A percentile compares a stretch with the other conserved stretches of the same genome.
Conservation (phyloP, 2,113 vertebrate genomes). For the Catharus bicknelli region DNA sequence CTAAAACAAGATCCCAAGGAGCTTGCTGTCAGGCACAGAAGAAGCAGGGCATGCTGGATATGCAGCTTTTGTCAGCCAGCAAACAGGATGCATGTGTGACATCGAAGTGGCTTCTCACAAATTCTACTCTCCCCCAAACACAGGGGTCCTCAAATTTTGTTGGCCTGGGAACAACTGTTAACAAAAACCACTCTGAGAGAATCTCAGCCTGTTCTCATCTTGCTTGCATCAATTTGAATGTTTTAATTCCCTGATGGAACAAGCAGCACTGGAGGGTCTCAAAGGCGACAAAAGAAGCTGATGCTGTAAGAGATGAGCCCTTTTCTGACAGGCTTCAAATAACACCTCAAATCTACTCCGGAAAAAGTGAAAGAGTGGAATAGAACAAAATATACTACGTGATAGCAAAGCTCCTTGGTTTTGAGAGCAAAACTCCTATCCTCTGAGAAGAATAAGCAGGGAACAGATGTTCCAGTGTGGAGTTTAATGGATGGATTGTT, state of each 20-base stretch:
- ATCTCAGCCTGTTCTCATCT: slow-evolving; percentile 25
- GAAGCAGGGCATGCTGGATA: not conserved
- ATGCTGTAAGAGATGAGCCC: not conserved
- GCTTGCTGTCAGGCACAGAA: not conserved
- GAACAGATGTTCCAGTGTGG: not conserved
- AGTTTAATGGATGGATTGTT: slow-evolving; percentile 13
- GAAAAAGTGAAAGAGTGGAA: not conserved
- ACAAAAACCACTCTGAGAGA: slow-evolving; percentile 1
- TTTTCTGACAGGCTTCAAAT: slow-evolving; percentile 26
- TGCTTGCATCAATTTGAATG: not conserved
- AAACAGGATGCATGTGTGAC: not conserved
- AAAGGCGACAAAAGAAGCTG: not conserved
- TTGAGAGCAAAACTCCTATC: slow-evolving; percentile 12
- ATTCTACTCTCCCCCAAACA: not conserved
- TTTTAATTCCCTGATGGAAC: slow-evolving; percentile 18
- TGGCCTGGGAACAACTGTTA: not conserved
- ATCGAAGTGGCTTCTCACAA: not conserved
- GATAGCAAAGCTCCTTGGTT: slow-evolving; percentile 35
- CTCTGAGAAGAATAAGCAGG: slow-evolving; percentile 1
- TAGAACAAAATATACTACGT: slow-evolving; percentile 29
- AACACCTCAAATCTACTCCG: not conserved
- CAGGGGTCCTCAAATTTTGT: not conserved
- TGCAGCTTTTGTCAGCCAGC: slow-evolving; percentile 13
- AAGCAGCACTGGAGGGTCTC: not conserved
- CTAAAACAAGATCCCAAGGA: slow-evolving; percentile 35